A percentile compares a stretch with the other conserved stretches of the same genome.
phyloP scores from a whole-genome alignment of 2,113 vertebrate species.

The Hucho hucho region DNA sequence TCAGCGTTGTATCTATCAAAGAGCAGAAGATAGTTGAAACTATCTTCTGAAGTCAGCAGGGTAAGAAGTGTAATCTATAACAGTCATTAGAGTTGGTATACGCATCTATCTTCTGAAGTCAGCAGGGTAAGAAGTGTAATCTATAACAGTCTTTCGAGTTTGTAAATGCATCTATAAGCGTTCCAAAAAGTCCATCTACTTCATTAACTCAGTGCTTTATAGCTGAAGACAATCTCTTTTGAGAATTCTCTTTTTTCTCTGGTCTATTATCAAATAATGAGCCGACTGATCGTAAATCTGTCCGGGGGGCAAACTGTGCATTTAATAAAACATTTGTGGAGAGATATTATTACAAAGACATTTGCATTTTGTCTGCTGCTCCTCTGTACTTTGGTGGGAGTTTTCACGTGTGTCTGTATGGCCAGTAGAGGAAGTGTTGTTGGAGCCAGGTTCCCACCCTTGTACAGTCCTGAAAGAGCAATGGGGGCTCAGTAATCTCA shows the following conservation, averaged over 20 bases:
- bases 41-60: too few species aligned
- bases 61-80: too few species aligned
- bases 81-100: too few species aligned
- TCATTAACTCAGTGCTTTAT: not conserved
- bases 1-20: too few species aligned
- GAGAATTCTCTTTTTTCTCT: not conserved
- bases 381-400: too few species aligned
- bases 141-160: too few species aligned
- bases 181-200: not conserved
- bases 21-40: too few species aligned
- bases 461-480: conserved; percentile 14
- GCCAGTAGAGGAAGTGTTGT: not conserved
- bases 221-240: not conserved
- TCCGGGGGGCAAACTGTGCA: not conserved
- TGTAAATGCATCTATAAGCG: not conserved
- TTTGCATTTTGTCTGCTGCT: too few species aligned
- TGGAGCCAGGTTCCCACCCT: conserved; percentile 9
- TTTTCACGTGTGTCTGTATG: not conserved
- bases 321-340: not conserved
- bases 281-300: not conserved
- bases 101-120: too few species aligned
- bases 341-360: not conserved
- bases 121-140: too few species aligned
- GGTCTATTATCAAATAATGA: not conserved
- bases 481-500: conserved; percentile 27